Base-by-base conservation (phyloP, 2,113 vertebrate species). In the Xerus inauris region DNA sequence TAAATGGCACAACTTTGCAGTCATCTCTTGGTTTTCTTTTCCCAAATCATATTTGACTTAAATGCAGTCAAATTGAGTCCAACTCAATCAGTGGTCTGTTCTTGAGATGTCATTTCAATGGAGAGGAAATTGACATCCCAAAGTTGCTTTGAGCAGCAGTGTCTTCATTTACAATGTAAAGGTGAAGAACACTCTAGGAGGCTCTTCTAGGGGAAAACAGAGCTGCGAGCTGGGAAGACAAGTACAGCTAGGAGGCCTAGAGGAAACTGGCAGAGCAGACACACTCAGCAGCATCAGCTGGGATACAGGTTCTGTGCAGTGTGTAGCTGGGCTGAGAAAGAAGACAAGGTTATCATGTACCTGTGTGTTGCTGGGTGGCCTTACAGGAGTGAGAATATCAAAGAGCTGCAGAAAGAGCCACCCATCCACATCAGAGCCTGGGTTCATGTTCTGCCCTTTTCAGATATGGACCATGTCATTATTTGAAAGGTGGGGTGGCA, bases 101-200 rank as follows among this genome's bases (percentile, higher is more conserved):
- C 81, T 26, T 51, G 12, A 87, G 88, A 69, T 75, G 86, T 88
- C 54, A 83, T 97, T 96, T 96, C 84, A 91, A 22, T 81, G 54
- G 86, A 94, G 40, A 84, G 89, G 73, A 87, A 95, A 69, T 6
- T 87, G 81, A 87, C 57, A 71, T 65, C 54, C 51, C 9, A 72
- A 95, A 71, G 49, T 95, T 95, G 81, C 59, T 96, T 94, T 97
- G 93, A 94, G 65, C 51, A 35, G 28, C 83, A 38, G 13, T 75
- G 26, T 57, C 42, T 92, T 49, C 96, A 40, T 86, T 80, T 76
- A 62, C 72, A 76, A 14, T 4, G 38, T 76, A 54, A 93, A 92
- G 71, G 71, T 81, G 82, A 86, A 42, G 6, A 47, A 3, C 16
- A 32, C 24, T n/a, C 1, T 20, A 24, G 62, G 42, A 72, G 30